Base-by-base conservation (phyloP, 2,113 vertebrate genomes). In the Pedionomus torquatus region DNA sequence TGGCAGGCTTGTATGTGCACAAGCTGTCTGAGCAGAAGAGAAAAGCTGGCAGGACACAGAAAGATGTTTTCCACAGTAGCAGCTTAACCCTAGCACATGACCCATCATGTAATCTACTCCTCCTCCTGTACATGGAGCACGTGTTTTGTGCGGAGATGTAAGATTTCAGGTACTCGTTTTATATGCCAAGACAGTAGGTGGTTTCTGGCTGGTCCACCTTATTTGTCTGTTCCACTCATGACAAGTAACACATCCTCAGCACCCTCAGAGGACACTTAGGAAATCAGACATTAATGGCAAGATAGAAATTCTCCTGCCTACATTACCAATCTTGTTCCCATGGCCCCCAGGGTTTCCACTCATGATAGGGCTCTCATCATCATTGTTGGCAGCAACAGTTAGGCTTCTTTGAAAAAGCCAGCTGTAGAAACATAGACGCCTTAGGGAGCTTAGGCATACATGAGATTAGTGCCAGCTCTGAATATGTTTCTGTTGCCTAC, bases 251-350 rank as follows among this genome's bases (percentile, higher is more conserved):
- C 9, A 1, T 74, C 83, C 77, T 83, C 58, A 69, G 58, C 54
- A 88, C 49, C 41, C 86, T 77, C 86, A 83, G 58, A 96, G 60
- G 79, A 81, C 46, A n/a, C 64, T 95, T 83, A 86, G 41, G 44
- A 97, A 92, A 88, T 86, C 63, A 90, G 88, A 41, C 58, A 55
- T 66, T 89, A 96, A 87, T 54, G 41, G 64, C 30, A 74, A 81
- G 80, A 86, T 7, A 87, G 71, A 90, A 90, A 87, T 95, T 90
- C 55, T 95, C 76, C 64, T 83, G 68, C 64, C 51, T 61, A 37
- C 60, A 25, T 74, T 78, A 74, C 46, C 90, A 66, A 84, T 70
- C 49, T 77, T 92, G 44, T 65, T 90, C 69, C 72, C 43, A n/a
- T 37, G 55, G 46, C 54, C 86, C 51, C 7, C 26, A 37, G 83